phyloP scores from a whole-genome alignment of 2,797 vertebrate species.

The Corythornis leucogaster region DNA sequence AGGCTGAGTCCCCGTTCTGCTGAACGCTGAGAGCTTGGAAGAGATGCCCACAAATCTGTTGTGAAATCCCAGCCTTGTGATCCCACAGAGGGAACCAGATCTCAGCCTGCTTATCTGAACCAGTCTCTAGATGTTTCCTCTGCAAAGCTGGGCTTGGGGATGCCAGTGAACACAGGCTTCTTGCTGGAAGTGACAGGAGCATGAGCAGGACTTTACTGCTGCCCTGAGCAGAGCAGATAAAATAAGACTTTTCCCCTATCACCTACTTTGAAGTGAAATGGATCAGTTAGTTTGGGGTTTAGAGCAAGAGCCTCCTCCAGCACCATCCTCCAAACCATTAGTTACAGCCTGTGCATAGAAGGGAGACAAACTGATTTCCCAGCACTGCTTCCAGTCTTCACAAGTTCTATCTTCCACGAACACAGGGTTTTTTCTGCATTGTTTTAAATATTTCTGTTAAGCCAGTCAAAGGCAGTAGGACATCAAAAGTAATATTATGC shows the following conservation, averaged over 20 bases:
- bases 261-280: background rate
- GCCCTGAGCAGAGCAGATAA: background rate
- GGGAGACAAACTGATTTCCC: background rate
- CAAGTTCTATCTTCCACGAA: background rate
- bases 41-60: background rate
- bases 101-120: background rate
- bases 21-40: conserved; percentile 2
- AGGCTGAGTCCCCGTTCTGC: conserved; percentile 4
- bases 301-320: background rate
- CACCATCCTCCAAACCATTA: background rate
- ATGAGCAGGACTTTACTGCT: background rate
- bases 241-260: background rate
- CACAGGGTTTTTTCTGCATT: accelerated
- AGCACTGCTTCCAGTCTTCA: background rate
- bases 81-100: background rate
- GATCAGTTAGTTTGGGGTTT: background rate
- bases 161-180: background rate
- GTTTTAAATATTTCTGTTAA: background rate
- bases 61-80: conserved; percentile 1
- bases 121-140: background rate
- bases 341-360: background rate
- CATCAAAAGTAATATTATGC: background rate
- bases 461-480: background rate
- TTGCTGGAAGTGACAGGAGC: background rate
- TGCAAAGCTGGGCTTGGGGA: background rate